Conservation (phyloP, 2,888 invertebrate species). For the Ophioninae sp. region DNA sequence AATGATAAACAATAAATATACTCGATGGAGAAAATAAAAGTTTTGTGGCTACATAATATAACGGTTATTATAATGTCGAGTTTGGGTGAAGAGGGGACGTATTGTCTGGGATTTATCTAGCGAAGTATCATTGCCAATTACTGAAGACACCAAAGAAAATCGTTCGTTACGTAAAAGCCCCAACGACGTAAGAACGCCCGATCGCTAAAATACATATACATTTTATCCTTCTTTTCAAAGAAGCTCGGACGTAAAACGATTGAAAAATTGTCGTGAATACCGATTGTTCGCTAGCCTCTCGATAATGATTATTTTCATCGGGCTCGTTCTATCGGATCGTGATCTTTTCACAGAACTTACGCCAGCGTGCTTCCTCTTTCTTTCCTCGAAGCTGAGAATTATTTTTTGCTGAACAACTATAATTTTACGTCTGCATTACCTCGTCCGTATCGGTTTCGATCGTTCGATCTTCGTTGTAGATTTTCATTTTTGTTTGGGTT, state of each 20-base stretch:
- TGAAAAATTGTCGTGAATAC: conserved; percentile 14
- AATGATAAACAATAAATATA: neutral
- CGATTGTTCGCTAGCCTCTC: neutral
- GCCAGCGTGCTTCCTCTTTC: neutral
- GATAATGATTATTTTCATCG: conserved; percentile 14
- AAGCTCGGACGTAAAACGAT: conserved; percentile 22
- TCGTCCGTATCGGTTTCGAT: neutral
- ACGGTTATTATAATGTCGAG: conserved; percentile 66
- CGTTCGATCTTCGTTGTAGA: too few species aligned
- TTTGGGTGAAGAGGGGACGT: conserved; percentile 61
- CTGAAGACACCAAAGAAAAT: conserved; percentile 50
- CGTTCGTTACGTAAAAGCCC: conserved; percentile 59
- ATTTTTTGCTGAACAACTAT: neutral
- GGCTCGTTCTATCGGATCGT: neutral
- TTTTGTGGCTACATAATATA: conserved; percentile 47
- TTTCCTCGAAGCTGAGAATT: neutral
- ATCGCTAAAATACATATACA: conserved; percentile 1
- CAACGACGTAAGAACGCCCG: conserved; percentile 25
- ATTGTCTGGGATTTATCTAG: conserved; percentile 75
- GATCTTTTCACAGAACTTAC: neutral
- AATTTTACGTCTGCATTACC: too few species aligned
- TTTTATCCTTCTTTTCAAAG: neutral
- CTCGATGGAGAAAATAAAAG: neutral
- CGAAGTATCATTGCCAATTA: conserved; percentile 73
- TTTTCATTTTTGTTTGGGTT: too few species aligned